Evolutionary conservation across 2,113 vertebrate genomes (phyloP).

Genomic region (Ceratotherium simum): DNA sequence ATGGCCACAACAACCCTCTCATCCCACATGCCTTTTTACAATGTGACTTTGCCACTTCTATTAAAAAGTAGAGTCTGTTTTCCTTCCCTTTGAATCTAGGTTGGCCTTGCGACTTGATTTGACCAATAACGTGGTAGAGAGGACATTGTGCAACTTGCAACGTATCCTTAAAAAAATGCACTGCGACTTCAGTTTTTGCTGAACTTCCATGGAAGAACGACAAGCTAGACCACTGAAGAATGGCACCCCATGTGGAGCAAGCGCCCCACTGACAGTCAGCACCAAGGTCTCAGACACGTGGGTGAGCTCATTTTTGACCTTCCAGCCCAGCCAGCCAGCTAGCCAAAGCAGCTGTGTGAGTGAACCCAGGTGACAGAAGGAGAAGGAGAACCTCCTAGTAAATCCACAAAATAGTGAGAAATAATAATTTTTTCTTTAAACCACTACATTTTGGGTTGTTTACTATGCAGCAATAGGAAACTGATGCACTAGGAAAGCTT

Average conservation of each 20-base stretch:
- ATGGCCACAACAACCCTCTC: background rate
- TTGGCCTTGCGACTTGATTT: background rate
- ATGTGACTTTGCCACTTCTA: background rate
- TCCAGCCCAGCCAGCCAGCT: background rate
- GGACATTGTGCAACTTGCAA: background rate
- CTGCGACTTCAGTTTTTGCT: background rate
- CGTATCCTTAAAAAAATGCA: background rate
- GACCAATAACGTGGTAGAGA: background rate
- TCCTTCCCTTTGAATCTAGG: background rate
- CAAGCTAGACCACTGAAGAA: background rate
- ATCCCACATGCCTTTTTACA: background rate
- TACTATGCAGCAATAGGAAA: background rate
- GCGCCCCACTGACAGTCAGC: background rate
- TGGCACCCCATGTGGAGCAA: rapidly evolving
- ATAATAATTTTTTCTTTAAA: background rate
- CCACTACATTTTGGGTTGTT: background rate
- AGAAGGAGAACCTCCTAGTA: background rate
- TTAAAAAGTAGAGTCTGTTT: background rate
- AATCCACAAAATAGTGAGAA: background rate
- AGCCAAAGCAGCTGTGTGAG: background rate
- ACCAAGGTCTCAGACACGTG: background rate
- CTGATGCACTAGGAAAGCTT: background rate
- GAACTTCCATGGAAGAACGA: background rate
- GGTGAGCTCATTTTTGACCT: background rate
- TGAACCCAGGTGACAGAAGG: background rate